phyloP scores from a whole-genome alignment of 2,888 invertebrate genomes.

The Crocallis elinguaria region DNA sequence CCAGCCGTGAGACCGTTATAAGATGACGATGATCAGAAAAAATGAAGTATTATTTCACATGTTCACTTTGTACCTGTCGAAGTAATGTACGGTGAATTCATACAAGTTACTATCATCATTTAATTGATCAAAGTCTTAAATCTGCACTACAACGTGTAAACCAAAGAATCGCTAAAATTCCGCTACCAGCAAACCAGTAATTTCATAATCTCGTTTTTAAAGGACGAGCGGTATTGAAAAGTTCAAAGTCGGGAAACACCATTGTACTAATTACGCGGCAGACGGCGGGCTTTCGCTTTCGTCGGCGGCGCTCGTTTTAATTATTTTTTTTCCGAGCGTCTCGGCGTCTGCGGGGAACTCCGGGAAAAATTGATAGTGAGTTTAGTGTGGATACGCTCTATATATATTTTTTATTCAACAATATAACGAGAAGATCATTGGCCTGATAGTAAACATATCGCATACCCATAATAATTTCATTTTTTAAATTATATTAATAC shows the following conservation, averaged over 20 bases:
- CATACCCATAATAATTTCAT: too few species aligned
- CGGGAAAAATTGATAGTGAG: constrained; percentile 71
- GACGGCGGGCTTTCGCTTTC: constrained; percentile 84
- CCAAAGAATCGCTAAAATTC: background rate
- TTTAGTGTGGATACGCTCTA: constrained; percentile 38
- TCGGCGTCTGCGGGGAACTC: constrained; percentile 82
- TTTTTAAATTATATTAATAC: too few species aligned
- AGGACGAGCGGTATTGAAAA: constrained; percentile 75
- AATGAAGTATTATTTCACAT: too few species aligned
- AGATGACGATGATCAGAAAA: too few species aligned
- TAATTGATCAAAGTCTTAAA: too few species aligned
- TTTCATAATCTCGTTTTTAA: constrained; percentile 43
- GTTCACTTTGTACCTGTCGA: too few species aligned
- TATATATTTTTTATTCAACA: background rate
- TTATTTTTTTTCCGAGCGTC: constrained; percentile 83
- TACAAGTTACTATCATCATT: too few species aligned
- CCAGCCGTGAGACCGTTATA: too few species aligned
- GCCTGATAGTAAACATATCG: too few species aligned
- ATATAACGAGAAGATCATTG: too few species aligned
- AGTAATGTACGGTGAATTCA: too few species aligned
- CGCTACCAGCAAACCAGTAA: constrained; percentile 5
- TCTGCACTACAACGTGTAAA: too few species aligned
- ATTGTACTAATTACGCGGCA: constrained; percentile 85
- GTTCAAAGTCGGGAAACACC: constrained; percentile 85
- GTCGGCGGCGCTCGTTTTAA: constrained; percentile 81